These are phyloP conservation scores for Calephelis virginiensis DNA, from an alignment of 1,140 invertebrate genomes.

Conservation along the genomic window DNA sequence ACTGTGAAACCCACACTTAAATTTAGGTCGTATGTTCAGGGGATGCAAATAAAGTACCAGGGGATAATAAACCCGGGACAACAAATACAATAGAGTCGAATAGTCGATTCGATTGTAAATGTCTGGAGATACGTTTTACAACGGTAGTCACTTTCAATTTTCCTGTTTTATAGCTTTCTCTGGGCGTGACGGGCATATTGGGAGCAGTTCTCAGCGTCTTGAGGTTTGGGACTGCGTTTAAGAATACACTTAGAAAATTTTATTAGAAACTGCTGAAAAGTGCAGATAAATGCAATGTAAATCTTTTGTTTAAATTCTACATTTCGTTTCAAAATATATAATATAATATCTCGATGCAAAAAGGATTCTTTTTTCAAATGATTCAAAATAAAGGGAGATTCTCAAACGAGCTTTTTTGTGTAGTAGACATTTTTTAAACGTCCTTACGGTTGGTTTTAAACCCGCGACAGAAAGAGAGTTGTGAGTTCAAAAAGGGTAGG, in stretches of 20 bases:
- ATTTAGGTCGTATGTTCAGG: background rate
- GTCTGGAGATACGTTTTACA: constrained; percentile 16
- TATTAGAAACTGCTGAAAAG: too few species aligned
- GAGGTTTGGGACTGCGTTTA: constrained; percentile 6
- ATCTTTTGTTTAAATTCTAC: too few species aligned
- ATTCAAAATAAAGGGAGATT: too few species aligned
- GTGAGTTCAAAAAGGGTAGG: too few species aligned
- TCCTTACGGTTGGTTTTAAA: too few species aligned
- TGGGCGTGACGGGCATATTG: constrained; percentile 11
- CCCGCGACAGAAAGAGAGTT: too few species aligned
- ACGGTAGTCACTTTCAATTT: constrained; percentile 15
- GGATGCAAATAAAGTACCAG: background rate
- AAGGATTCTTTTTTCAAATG: too few species aligned
- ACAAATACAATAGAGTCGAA: constrained; percentile 15
- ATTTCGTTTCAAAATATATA: too few species aligned
- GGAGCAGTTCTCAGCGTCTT: background rate
- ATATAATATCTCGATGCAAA: too few species aligned
- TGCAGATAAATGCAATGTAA: too few species aligned
- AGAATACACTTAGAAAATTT: background rate
- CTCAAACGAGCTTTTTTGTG: too few species aligned
- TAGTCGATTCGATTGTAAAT: constrained; percentile 16
- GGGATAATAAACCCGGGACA: constrained; percentile 15
- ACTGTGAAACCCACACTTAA: background rate
- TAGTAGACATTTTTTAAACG: too few species aligned
- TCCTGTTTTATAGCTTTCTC: constrained; percentile 14